These are phyloP conservation scores for Pasiphila rectangulata DNA, from an alignment of 2,888 invertebrate genomes.

Conservation along the genomic window DNA sequence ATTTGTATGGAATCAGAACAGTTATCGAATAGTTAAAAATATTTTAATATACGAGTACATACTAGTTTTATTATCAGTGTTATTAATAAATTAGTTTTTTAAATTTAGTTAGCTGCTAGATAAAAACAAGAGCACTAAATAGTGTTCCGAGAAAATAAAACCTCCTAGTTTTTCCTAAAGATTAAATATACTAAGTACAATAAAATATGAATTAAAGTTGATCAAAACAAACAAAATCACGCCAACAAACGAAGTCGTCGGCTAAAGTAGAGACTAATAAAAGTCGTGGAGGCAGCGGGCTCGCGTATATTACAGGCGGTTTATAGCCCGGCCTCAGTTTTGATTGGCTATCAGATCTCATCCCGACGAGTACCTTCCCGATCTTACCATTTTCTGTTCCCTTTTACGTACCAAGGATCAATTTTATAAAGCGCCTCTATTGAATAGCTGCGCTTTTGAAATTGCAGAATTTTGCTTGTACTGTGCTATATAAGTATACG, in stretches of 20 bases:
- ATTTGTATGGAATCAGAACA: no score
- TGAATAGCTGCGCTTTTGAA: neutral
- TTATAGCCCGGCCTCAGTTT: constrained; percentile 53
- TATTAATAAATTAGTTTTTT: no score
- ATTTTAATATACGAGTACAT: no score
- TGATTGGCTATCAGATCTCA: constrained; percentile 42
- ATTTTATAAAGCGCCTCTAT: neutral
- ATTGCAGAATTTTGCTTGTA: neutral
- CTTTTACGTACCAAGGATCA: neutral
- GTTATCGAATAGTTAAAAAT: no score
- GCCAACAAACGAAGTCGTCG: neutral
- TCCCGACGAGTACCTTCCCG: constrained; percentile 2
- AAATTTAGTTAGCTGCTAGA: no score
- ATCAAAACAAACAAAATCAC: neutral
- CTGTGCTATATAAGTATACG: no score
- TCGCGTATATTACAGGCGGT: constrained; percentile 65
- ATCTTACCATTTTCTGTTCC: constrained; percentile 6
- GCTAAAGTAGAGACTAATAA: constrained; percentile 57
- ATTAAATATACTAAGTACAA: no score
- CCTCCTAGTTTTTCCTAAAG: no score
- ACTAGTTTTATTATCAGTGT: no score
- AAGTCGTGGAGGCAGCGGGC: constrained; percentile 64
- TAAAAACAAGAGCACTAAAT: no score
- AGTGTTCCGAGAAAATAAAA: no score
- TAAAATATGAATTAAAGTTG: no score